Evolutionary conservation across 2,113 vertebrate species (phyloP), one percentile per base, ranked within the genome.

Genomic region (Narcine bancroftii): DNA sequence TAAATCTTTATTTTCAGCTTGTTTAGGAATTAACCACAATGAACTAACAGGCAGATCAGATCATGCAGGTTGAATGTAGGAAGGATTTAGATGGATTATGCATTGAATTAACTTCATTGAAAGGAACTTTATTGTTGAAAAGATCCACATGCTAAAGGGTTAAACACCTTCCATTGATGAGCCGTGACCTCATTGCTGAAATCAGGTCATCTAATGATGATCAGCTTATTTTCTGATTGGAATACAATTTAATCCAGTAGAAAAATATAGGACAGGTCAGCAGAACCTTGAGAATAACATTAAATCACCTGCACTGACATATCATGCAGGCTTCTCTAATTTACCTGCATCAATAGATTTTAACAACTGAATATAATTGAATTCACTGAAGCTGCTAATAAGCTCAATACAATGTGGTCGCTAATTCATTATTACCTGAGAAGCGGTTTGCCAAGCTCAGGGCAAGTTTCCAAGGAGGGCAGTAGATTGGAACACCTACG

Each of bases 331-430:
- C 45, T 94, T 36, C 92, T 77, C 65, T 93, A 93, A 93, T 92
- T 93, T 93, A 92, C 92, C 72, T 11, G 0, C 92, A 92, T 92
- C 94, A 92, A 92, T 91, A 93, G 71, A 87, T 83, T 63, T 1
- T 0, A 69, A 93, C 10, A 92, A 77, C 36, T 63, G 92, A 94
- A 93, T 85, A 93, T 63, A 93, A 93, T 29, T 56, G 87, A 93
- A 93, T 92, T 93, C 92, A 91, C 81, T 92, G 93, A 94, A 92
- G 93, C 15, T 93, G 93, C 93, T 94, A 93, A 71, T 94, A 93
- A 71, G 94, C 50, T 71, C 1, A 0, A 77, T 91, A 75, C 93
- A 92, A 92, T 93, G 77, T 17, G 73, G 92, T 85, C 92, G 36
- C 0, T 56, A 50, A 92, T 93, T 93, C 66, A 92, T 71, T 93